Percentiles rank a stretch among this genome's conserved stretches.
Evolutionary conservation across 2,888 invertebrate species (phyloP).

Genomic region (Pemphredon lugubris): DNA sequence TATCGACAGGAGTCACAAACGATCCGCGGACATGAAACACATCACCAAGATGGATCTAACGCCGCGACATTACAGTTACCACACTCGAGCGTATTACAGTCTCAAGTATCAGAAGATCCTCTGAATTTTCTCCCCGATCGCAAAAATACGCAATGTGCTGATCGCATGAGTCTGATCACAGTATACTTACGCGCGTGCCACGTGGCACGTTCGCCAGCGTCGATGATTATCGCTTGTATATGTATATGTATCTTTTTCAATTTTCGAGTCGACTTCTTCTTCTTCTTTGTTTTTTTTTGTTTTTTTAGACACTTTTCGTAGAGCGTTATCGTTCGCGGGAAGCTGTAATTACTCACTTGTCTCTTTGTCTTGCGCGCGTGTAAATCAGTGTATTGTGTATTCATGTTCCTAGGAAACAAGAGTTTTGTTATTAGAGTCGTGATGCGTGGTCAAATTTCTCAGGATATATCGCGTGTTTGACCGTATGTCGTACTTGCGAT

Average conservation of each 20-base stretch:
- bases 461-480: not conserved
- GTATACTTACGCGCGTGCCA: constrained; percentile 11
- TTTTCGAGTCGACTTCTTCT: not conserved
- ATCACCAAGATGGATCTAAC: constrained; percentile 72
- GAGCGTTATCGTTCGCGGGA: not conserved
- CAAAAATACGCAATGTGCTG: constrained; percentile 7
- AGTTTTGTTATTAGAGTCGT: not conserved
- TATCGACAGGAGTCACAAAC: constrained; percentile 70
- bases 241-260: not conserved
- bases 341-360: not conserved
- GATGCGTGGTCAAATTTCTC: not conserved
- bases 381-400: not conserved
- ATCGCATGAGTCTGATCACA: constrained; percentile 17
- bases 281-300: not conserved
- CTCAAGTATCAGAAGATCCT: constrained; percentile 78
- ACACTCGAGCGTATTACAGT: constrained; percentile 79
- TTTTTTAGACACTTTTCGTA: not conserved
- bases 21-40: constrained; percentile 74
- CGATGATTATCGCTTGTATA: not conserved
- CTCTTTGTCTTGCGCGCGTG: too few relatives aligned
- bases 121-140: constrained; percentile 34
- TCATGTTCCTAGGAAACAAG: not conserved
- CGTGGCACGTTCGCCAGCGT: not conserved
- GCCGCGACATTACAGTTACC: constrained; percentile 78
- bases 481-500: not conserved